These are phyloP conservation scores for Masticophis lateralis DNA, from an alignment of 2,797 vertebrate species.

Conservation along the genomic window DNA sequence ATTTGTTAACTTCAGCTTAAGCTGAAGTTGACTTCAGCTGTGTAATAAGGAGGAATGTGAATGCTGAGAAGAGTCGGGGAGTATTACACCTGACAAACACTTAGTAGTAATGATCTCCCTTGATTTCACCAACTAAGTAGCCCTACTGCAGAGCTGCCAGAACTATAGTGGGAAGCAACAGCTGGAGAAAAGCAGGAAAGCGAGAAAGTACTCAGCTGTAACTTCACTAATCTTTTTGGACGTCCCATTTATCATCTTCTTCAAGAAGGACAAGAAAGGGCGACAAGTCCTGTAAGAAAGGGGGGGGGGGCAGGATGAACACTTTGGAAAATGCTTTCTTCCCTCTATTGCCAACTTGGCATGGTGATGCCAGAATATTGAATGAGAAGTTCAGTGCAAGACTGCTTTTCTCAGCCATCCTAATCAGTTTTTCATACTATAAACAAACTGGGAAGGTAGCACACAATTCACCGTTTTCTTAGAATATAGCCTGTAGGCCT, in stretches of 20 bases:
- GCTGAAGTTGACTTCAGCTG: background rate
- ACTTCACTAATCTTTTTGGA: constrained; percentile 66
- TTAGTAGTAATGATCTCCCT: constrained; percentile 51
- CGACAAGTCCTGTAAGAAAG: constrained; percentile 9
- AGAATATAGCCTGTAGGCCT: constrained; percentile 19
- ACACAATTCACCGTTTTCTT: constrained; percentile 19
- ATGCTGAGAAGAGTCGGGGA: constrained; percentile 20
- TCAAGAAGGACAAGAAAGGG: constrained; percentile 52
- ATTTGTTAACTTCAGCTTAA: background rate
- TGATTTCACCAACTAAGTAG: constrained; percentile 47
- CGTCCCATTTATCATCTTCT: constrained; percentile 70
- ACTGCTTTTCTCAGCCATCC: background rate
- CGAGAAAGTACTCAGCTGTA: constrained; percentile 61
- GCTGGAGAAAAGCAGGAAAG: constrained; percentile 63
- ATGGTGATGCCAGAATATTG: background rate
- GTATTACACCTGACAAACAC: constrained; percentile 49
- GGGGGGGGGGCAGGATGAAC: rapidly evolving
- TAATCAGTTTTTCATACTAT: background rate
- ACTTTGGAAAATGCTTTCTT: background rate
- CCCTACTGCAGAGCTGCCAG: constrained; percentile 45
- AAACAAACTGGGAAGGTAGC: background rate
- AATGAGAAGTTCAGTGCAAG: background rate
- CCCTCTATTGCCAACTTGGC: background rate
- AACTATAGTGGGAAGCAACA: constrained; percentile 57
- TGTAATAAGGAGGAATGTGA: constrained; percentile 12